Base-by-base conservation (phyloP, 2,797 vertebrate species). In the Lophotriccus pileatus region DNA sequence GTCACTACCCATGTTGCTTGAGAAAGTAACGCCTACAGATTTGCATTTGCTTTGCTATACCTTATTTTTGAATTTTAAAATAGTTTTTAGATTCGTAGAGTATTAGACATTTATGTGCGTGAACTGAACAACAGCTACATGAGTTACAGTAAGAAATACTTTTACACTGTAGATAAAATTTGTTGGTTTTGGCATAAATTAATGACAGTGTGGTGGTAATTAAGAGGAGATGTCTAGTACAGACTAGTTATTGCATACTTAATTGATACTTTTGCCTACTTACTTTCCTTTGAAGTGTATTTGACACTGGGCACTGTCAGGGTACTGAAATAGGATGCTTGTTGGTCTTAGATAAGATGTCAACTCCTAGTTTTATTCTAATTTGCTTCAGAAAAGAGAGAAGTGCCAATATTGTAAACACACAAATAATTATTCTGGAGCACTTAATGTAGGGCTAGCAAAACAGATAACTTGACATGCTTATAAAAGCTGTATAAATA, bases 1-100 rank as follows among this genome's bases (percentile, higher is more conserved):
- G 76, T 94, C 80, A 95, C 93, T 94, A 91, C 46, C 58, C 70
- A 11, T 94, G 82, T 59, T 78, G 41, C 62, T 76, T 93, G 77
- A 83, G 69, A 92, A 83, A 74, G 55, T 43, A 73, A 59, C 68
- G 55, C 56, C 15, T 73, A 23, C 52, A 77, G 34, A 87, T 91
- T 87, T 92, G 59, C 72, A 77, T 92, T 94, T 90, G 81, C 55
- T 91, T 88, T 92, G 37, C 52, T 77, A 28, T 56, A 94, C 73
- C 76, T 93, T 62, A 56, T 73, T 84, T 60, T 76, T 17, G 67
- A 67, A 74, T 63, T 91, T 66, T 75, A 69, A 86, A 85, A 76
- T 66, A 9, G 14, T 10, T 76, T 73, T 20, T 34, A 46, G 74
- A 63, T 55, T 83, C 50, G 62, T 66, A 37, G 39, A 34, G 5